Base-by-base conservation (phyloP, 1,140 invertebrate genomes). In the Trigoniulus corallinus region DNA sequence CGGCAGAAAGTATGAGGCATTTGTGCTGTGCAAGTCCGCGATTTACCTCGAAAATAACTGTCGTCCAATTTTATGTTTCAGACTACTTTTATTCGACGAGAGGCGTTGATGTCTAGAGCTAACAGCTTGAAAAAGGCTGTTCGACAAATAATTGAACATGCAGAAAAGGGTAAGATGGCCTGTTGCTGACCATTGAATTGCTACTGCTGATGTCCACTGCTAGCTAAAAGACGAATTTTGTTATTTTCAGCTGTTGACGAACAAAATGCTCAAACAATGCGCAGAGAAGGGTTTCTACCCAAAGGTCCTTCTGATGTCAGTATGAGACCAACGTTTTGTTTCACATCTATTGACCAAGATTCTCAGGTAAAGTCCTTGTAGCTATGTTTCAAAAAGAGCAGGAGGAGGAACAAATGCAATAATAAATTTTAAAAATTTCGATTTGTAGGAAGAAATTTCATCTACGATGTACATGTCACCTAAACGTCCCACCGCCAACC, bases 91-190 rank as follows among this genome's bases (percentile, higher is more conserved):
- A 54, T 64, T 47, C 61, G 67, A 51, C 59, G 65, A 51, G 74
- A 74, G 55, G 65, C 70, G 22, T 58, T 76, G 3, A 74, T 76
- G 72, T 73, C 68, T 18, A 56, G 74, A 50, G 74, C 74, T 74
- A 75, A 92, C 62, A 93, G 88, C 68, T 75, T 94, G 52, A 91
- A 92, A 60, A 80, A 83, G 58, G 88, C 87, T 44, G 77, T 93
- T 26, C 73, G 82, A 56, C 81, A 78, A 65, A 75, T 91, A 22
- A 79, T 88, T 24, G 83, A 88, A 59, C 81, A 87, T 59, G 80
- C 82, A 1, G 84, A 88, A 58, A 69, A 74, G 64, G 70, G 67
- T 67, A 53, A 52, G 18, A 7, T 21, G 42, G 42, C 7, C n/a
- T n/a, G n/a, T n/a, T n/a, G n/a, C n/a, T n/a, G n/a, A n/a, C n/a